Evolutionary conservation across 2,797 vertebrate species (phyloP), one percentile per base, ranked within the genome.

Genomic region (Peromyscus eremicus): DNA sequence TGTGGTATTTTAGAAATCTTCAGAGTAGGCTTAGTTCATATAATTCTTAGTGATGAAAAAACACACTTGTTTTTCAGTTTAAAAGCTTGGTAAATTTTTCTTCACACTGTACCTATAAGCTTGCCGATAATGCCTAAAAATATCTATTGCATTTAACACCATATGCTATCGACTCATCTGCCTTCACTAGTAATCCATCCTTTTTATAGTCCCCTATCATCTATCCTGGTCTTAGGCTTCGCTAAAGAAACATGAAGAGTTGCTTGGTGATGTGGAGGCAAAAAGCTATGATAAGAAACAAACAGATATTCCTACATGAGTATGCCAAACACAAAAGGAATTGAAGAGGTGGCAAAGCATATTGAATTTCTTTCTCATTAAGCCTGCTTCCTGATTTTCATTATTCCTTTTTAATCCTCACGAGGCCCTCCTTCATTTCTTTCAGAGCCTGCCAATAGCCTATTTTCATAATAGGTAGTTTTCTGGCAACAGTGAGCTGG

Each of bases 321-420:
- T 80, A 73, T 23, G 71, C 34, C 25, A 92, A 79, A 92, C 60
- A 92, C 68, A 88, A 46, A 94, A 80, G 73, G 32, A 89, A 75
- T 46, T 55, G 57, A 77, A 68, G 29, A 29, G 70, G 29, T 91
- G 49, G 17, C 1, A 0, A 76, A 68, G 29, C 55, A 16, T 89
- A 80, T 87, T 96, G 68, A 82, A 76, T 97, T 89, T 92, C 82
- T 97, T 97, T 92, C 83, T 95, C 80, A 92, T 93, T 95, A 96
- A 70, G 79, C 25, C 27, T 83, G 49, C 19, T 66, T 96, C 62
- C 34, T 96, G 79, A 93, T 96, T 92, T 94, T 94, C 79, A 80
- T 92, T 95, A 80, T 83, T 86, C 16, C 11, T 86, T 90, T 57
- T 90, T 91, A 83, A 95, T 89, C 57, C 79, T 96, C 90, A n/a